Evolutionary conservation across 2,888 invertebrate genomes (phyloP).

Genomic region (Lamproptera curius): DNA sequence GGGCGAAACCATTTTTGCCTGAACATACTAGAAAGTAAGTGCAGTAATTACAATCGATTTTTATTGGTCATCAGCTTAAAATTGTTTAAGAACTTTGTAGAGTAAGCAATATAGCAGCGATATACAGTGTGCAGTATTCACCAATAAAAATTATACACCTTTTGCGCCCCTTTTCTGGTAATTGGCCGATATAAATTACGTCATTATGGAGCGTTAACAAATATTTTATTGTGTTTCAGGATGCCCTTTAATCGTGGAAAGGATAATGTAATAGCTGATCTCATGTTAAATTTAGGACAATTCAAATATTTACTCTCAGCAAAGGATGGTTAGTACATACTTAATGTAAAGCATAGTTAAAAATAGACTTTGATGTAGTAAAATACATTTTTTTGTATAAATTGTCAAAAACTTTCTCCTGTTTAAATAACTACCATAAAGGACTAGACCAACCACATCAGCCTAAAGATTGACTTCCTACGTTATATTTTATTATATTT

Average conservation of each 20-base stretch:
- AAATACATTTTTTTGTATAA: too few relatives aligned
- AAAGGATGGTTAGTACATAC: conserved; percentile 43
- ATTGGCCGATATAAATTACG: not conserved
- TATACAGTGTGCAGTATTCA: not conserved
- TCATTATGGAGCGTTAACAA: not conserved
- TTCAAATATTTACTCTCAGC: conserved; percentile 46
- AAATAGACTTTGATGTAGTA: too few relatives aligned
- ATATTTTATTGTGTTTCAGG: conserved; percentile 48
- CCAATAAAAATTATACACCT: not conserved
- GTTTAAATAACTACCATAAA: too few relatives aligned
- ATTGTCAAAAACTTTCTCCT: too few relatives aligned
- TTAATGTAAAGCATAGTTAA: not conserved
- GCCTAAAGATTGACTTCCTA: too few relatives aligned
- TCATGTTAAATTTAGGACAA: conserved; percentile 80
- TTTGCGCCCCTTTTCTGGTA: not conserved
- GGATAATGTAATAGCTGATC: conserved; percentile 66
- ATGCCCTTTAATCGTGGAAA: conserved; percentile 68
- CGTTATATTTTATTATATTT: too few relatives aligned
- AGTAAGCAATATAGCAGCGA: not conserved
- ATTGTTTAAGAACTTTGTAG: not conserved
- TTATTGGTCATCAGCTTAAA: not conserved
- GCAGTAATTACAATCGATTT: not conserved
- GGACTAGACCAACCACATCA: too few relatives aligned
- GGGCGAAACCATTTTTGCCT: conserved; percentile 81
- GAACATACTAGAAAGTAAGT: conserved; percentile 75